These are phyloP conservation scores for Mastomys coucha DNA, from an alignment of 2,113 vertebrate genomes.

Conservation along the genomic window DNA sequence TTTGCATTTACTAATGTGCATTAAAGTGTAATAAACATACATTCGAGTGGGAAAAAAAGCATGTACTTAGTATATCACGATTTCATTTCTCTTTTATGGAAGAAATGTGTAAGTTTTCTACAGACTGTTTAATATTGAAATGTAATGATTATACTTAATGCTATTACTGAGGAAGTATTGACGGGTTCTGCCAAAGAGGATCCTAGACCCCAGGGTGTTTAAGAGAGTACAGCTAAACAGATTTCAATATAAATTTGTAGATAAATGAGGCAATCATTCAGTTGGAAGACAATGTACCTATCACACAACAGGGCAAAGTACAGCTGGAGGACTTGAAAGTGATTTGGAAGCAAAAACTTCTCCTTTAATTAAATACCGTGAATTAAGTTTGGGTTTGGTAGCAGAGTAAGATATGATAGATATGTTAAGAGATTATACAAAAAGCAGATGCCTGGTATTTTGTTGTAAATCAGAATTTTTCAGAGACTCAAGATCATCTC, in stretches of 20 bases:
- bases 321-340: conserved; percentile 85
- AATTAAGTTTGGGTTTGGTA: conserved; percentile 82
- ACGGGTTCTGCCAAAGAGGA: conserved; percentile 58
- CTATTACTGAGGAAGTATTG: conserved; percentile 51
- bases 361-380: conserved; percentile 84
- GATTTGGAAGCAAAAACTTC: conserved; percentile 86
- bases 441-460: conserved; percentile 62
- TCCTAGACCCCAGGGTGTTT: conserved; percentile 63
- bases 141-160: conserved; percentile 69
- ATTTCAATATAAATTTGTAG: conserved; percentile 83
- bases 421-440: conserved; percentile 70
- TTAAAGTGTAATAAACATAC: conserved; percentile 64
- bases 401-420: conserved; percentile 73
- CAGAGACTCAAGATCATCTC: conserved; percentile 71
- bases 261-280: conserved; percentile 85
- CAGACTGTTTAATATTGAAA: conserved; percentile 75
- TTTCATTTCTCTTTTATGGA: conserved; percentile 60
- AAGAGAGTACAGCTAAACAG: conserved; percentile 75
- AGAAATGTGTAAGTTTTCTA: conserved; percentile 49
- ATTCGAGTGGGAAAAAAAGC: neutral
- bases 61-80: conserved; percentile 26
- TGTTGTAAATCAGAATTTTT: conserved; percentile 72
- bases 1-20: conserved; percentile 60
- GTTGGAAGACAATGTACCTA: conserved; percentile 82
- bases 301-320: conserved; percentile 81